phyloP scores from a whole-genome alignment of 1,140 invertebrate genomes.

The Antheraea mylitta region DNA sequence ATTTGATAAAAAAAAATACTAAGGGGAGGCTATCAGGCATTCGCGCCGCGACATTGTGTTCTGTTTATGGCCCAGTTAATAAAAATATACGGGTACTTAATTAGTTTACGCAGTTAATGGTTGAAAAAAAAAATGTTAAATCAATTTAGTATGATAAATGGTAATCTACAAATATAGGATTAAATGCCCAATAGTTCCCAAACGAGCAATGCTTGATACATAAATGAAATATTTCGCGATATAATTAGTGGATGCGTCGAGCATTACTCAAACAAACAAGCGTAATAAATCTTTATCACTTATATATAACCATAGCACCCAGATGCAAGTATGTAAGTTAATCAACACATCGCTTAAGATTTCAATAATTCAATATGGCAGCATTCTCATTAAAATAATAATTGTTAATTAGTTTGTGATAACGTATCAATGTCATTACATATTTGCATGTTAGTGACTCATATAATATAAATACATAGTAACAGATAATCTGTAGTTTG shows the following conservation, averaged over 20 bases:
- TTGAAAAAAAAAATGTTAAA: conserved; percentile 74
- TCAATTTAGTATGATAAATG: conserved; percentile 78
- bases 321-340: conserved; percentile 77
- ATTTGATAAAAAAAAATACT: conserved; percentile 45
- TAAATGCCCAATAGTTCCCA: conserved; percentile 80
- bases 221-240: conserved; percentile 15
- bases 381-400: conserved; percentile 61
- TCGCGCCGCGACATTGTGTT: conserved; percentile 68
- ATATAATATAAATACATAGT: conserved; percentile 78
- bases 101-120: conserved; percentile 77
- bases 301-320: conserved; percentile 77
- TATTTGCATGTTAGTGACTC: conserved; percentile 79
- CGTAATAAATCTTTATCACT: conserved; percentile 73
- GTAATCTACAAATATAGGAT: conserved; percentile 74
- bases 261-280: conserved; percentile 66
- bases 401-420: conserved; percentile 72
- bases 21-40: conserved; percentile 76
- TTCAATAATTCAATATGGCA: conserved; percentile 58
- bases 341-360: conserved; percentile 58
- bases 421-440: conserved; percentile 68
- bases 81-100: conserved; percentile 57
- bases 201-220: conserved; percentile 56
- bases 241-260: conserved; percentile 37
- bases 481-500: conserved; percentile 73
- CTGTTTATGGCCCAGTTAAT: conserved; percentile 72